Evolutionary conservation across 2,113 vertebrate species (phyloP).

Genomic region (Cyrtonyx montezumae): DNA sequence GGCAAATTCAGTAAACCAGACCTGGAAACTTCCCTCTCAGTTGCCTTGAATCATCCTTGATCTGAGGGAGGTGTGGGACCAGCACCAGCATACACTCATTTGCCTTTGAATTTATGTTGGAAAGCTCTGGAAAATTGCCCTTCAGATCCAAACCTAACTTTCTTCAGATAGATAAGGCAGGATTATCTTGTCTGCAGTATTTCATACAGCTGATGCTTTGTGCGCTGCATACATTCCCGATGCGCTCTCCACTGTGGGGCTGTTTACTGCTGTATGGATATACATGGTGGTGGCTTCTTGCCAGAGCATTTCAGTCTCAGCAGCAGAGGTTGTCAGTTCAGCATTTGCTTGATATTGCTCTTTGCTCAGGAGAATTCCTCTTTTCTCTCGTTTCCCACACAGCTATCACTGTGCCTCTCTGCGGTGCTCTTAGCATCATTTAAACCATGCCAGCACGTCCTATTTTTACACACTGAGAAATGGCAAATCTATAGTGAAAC

Average conservation of each 20-base stretch:
- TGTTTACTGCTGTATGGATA: background rate
- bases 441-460: conserved; percentile 22
- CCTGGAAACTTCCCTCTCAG: background rate
- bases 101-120: background rate
- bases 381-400: background rate
- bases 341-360: background rate
- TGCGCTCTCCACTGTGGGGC: background rate
- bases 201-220: background rate
- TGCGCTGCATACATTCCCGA: background rate
- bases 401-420: background rate
- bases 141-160: background rate
- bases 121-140: background rate
- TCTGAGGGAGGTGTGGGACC: background rate
- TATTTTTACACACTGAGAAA: conserved; percentile 20
- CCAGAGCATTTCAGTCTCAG: conserved; percentile 14
- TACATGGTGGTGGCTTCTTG: background rate
- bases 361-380: conserved; percentile 17
- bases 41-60: background rate
- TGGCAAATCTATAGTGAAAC: background rate
- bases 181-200: background rate
- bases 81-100: background rate
- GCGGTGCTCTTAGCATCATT: background rate
- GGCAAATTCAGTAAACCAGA: background rate
- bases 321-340: background rate
- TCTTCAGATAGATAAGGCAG: background rate